Evolutionary conservation across 2,797 vertebrate species (phyloP).

Genomic region (Acrossocheilus wenchowensis): DNA sequence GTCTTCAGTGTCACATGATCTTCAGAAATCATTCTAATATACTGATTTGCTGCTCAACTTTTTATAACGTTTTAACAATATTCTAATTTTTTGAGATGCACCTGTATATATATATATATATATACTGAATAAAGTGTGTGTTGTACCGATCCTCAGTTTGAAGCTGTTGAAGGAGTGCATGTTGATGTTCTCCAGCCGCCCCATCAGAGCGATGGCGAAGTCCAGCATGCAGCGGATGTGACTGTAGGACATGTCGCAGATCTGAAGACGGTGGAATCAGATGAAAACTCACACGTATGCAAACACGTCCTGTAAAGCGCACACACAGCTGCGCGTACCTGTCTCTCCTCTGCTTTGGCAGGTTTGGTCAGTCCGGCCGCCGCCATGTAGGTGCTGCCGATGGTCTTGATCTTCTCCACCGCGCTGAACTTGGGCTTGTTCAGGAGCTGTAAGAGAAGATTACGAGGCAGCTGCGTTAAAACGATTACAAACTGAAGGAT

Average conservation of each 20-base stretch:
- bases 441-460: conserved; percentile 77
- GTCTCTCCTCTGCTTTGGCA: conserved; percentile 72
- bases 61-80: too few species aligned
- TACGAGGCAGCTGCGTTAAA: neutral
- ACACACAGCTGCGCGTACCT: conserved; percentile 68
- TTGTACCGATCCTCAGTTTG: conserved; percentile 86
- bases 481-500: neutral
- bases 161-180: conserved; percentile 91
- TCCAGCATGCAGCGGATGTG: conserved; percentile 89
- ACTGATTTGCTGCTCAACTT: too few species aligned
- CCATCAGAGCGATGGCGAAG: conserved; percentile 85
- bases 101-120: too few species aligned
- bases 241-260: conserved; percentile 75
- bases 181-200: conserved; percentile 85
- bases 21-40: neutral
- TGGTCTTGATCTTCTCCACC: conserved; percentile 93
- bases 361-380: conserved; percentile 83
- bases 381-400: conserved; percentile 93
- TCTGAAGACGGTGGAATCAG: conserved; percentile 74
- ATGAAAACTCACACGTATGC: neutral
- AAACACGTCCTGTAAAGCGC: neutral
- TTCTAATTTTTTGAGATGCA: too few species aligned
- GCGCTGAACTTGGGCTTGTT: conserved; percentile 88
- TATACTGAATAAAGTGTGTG: too few species aligned
- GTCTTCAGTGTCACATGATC: neutral